Conservation (phyloP, 1,140 invertebrate genomes). For the Zaprionus gabonicus region DNA sequence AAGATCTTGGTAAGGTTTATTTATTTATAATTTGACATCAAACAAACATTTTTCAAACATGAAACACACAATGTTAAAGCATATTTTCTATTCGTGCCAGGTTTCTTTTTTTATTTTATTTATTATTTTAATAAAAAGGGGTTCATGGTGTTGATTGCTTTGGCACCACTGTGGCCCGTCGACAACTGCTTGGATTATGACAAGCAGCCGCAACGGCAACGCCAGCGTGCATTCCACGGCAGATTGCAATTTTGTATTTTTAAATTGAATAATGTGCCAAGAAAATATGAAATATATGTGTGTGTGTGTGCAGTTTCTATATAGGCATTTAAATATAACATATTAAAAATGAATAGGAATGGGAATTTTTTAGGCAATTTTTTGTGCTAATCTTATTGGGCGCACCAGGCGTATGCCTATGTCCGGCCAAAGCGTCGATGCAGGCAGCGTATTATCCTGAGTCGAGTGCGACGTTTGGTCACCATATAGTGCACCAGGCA, state of each 20-base stretch:
- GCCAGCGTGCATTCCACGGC: slow-evolving; percentile 71
- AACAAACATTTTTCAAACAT: too few species aligned
- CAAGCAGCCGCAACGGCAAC: slow-evolving; percentile 74
- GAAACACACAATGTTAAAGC: too few species aligned
- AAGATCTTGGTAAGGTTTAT: too few species aligned
- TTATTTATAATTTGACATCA: too few species aligned
- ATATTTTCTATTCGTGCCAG: not conserved
- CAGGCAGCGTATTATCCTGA: slow-evolving; percentile 39
- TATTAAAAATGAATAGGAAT: slow-evolving; percentile 37
- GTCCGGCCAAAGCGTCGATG: slow-evolving; percentile 43
- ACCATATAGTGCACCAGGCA: slow-evolving; percentile 42
- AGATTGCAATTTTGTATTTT: slow-evolving; percentile 78
- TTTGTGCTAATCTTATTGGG: slow-evolving; percentile 17
- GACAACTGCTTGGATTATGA: slow-evolving; percentile 76
- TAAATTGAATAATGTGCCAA: slow-evolving; percentile 83
- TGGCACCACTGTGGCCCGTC: slow-evolving; percentile 50
- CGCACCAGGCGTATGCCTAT: slow-evolving; percentile 43
- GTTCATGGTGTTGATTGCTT: not conserved
- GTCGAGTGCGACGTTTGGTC: slow-evolving; percentile 38
- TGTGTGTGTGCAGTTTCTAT: slow-evolving; percentile 35
- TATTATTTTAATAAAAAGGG: not conserved
- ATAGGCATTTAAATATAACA: slow-evolving; percentile 17
- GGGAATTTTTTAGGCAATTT: slow-evolving; percentile 29
- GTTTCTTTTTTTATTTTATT: not conserved
- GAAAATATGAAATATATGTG: slow-evolving; percentile 62